Evolutionary conservation across 2,888 invertebrate species (phyloP).

Genomic region (Aporophyla nigra): DNA sequence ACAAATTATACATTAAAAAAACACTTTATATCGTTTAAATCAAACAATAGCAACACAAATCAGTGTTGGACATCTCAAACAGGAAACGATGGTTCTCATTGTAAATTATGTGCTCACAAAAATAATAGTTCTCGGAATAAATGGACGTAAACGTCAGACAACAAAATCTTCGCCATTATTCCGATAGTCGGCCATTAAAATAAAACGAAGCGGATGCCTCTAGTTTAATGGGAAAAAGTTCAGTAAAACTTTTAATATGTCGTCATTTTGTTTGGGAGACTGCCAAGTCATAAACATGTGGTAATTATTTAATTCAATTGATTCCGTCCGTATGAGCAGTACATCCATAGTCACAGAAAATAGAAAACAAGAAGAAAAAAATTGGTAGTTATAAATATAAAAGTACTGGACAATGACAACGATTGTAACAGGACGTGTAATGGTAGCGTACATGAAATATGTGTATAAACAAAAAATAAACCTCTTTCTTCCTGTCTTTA

Average conservation of each 20-base stretch:
- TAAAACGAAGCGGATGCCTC: conserved; percentile 37
- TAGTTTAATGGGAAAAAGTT: conserved; percentile 38
- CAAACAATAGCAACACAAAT: conserved; percentile 31
- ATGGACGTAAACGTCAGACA: conserved; percentile 39
- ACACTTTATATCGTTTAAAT: conserved; percentile 26
- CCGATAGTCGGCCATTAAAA: conserved; percentile 20
- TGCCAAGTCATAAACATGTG: conserved; percentile 32
- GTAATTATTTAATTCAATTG: conserved; percentile 40
- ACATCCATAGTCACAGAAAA: not conserved
- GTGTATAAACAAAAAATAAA: no score
- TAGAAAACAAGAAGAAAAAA: not conserved
- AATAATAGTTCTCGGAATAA: conserved; percentile 45
- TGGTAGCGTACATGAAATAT: no score
- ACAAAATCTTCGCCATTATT: conserved; percentile 35
- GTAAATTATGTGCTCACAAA: conserved; percentile 39
- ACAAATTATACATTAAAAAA: not conserved
- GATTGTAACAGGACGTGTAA: no score
- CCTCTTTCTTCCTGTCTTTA: no score
- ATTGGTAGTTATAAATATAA: not conserved
- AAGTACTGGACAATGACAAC: no score
- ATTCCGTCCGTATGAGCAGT: not conserved
- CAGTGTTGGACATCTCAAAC: conserved; percentile 2
- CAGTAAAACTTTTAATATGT: conserved; percentile 37
- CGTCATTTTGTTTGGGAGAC: conserved; percentile 30
- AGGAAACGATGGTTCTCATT: conserved; percentile 25